phyloP scores from a whole-genome alignment of 2,888 invertebrate species.

The Malachius bipustulatus region DNA sequence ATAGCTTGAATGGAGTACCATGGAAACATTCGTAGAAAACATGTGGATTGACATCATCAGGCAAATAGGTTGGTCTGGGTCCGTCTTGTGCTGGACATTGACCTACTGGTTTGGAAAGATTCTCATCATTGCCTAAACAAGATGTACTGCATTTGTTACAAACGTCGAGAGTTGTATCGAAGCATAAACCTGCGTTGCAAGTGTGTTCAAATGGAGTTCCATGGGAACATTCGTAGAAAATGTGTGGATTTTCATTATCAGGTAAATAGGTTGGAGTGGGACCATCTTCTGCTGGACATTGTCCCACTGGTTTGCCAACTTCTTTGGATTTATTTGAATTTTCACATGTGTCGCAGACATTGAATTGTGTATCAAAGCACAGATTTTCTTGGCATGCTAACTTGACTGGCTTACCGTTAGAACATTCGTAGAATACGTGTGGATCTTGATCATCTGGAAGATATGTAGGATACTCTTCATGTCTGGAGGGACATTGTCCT shows the following conservation, averaged over 20 bases:
- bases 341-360: too few relatives aligned
- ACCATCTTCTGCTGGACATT: slow-evolving; percentile 1
- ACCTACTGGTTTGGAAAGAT: neutral
- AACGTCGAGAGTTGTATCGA: neutral
- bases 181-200: neutral
- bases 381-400: too few relatives aligned
- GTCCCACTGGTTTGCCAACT: too few relatives aligned
- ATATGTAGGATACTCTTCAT: too few relatives aligned
- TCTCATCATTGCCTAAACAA: neutral
- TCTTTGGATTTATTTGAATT: too few relatives aligned
- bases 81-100: neutral
- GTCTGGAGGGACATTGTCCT: too few relatives aligned
- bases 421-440: too few relatives aligned
- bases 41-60: neutral
- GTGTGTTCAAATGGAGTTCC: neutral
- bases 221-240: neutral
- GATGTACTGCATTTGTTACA: neutral
- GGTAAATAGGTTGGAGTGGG: neutral
- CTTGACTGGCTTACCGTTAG: too few relatives aligned
- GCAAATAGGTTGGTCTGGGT: neutral
- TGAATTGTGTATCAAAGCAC: too few relatives aligned
- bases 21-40: neutral
- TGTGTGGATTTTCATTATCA: neutral
- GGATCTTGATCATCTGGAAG: too few relatives aligned
- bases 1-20: neutral